Evolutionary conservation across 2,888 invertebrate species (phyloP), one percentile per base, ranked within the genome.

Genomic region (Lithophane ornitopus): DNA sequence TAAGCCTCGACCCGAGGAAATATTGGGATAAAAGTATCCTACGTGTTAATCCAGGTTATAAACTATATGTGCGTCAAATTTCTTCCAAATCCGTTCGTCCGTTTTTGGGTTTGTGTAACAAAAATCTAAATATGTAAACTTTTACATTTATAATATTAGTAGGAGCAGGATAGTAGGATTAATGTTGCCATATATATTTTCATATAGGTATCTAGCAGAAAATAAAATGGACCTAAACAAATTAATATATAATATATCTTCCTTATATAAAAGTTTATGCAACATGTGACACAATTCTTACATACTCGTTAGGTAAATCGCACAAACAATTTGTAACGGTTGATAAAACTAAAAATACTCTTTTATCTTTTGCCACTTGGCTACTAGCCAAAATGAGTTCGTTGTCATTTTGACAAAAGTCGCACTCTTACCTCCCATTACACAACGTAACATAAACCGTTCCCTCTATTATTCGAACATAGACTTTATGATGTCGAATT

Each of bases 391-490:
- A 84, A 66, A 56, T 76, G 87, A 82, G 90, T 89, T 89, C 89
- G 88, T 90, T 90, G 91, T 91, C 91, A 88, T 90, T 91, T 90
- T 76, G 78, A 86, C 80, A 86, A 87, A 87, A 87, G 85, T 85
- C 67, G 68, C 41, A 65, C 70, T 65, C 2, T 54, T 22, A 54
- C 4, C 41, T 56, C 22, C 16, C 2, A 41, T 66, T 54, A 1
- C 16, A 68, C 12, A 74, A 72, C 28, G 63, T 66, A 26, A 56
- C 19, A 74, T n/a, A n/a, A 61, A 68, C 44, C 41, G 14, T 39
- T 4, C 26, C 6, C 9, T 22, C 9, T 28, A 22, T 41, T 16
- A 72, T 41, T 46, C 12, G 4, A 81, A 81, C 28, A 3, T 72
- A 61, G 61, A 82, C 78, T 74, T 73, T 81, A 46, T 28, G 0